Evolutionary conservation across 2,888 invertebrate genomes (phyloP).

Genomic region (Eristalis intricaria): DNA sequence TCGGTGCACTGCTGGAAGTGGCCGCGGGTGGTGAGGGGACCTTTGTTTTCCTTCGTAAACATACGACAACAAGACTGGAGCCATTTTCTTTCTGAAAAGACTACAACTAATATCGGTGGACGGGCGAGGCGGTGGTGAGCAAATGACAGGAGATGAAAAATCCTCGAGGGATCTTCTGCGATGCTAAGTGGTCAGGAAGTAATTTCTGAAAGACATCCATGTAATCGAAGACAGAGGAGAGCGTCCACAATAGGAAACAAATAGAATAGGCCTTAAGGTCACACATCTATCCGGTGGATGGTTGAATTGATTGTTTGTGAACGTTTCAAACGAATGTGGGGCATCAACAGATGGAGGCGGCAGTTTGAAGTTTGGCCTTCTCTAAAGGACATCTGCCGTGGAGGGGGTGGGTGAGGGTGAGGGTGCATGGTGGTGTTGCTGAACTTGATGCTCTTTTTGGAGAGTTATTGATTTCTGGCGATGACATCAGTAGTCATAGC

Average conservation of each 20-base stretch:
- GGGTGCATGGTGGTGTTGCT: not conserved
- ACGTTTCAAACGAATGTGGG: not conserved
- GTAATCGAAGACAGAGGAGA: not conserved
- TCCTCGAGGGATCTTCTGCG: not conserved
- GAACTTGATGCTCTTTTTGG: not conserved
- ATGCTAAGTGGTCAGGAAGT: conserved; percentile 37
- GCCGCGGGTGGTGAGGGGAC: not conserved
- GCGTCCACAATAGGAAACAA: not conserved
- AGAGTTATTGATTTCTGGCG: no score
- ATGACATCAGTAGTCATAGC: no score
- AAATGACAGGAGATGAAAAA: not conserved
- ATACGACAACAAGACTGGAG: conserved; percentile 19
- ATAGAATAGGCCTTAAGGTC: not conserved
- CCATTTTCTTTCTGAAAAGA: conserved; percentile 3
- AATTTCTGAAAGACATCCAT: conserved; percentile 30
- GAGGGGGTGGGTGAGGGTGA: not conserved
- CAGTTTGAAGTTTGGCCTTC: no score
- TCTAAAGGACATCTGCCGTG: no score
- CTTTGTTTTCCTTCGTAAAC: conserved; percentile 41
- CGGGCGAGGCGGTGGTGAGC: not conserved
- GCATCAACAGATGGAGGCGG: not conserved
- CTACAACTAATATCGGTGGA: not conserved
- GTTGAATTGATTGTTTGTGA: not conserved
- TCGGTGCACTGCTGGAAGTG: not conserved
- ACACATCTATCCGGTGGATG: not conserved